Conservation (phyloP, 1,140 invertebrate genomes). For the Camponotus pennsylvanicus region DNA sequence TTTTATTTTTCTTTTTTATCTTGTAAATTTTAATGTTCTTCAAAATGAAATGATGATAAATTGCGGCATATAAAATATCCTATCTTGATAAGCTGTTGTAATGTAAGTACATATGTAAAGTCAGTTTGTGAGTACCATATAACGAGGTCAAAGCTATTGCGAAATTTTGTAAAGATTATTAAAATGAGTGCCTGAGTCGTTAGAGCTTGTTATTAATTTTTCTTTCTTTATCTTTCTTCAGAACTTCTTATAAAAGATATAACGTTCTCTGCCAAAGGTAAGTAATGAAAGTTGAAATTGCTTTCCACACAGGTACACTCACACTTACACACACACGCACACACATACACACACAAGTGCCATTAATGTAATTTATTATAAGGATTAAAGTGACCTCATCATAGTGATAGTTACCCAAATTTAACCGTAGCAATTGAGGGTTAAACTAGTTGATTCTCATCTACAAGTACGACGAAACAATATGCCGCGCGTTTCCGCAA, state of each 20-base stretch:
- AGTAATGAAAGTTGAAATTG: conserved; percentile 28
- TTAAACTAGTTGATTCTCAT: conserved; percentile 43
- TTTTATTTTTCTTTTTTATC: background rate
- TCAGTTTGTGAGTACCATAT: background rate
- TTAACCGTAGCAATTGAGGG: conserved; percentile 52
- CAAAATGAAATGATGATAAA: conserved; percentile 30
- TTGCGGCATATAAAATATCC: conserved; percentile 27
- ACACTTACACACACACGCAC: too few relatives aligned
- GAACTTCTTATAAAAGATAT: background rate
- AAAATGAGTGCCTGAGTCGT: background rate
- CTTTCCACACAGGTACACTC: background rate
- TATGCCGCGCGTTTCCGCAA: conserved; percentile 35
- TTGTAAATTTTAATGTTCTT: conserved; percentile 29
- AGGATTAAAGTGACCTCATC: conserved; percentile 41
- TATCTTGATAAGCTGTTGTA: conserved; percentile 9
- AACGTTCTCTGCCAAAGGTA: background rate
- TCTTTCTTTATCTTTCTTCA: background rate
- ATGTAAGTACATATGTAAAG: conserved; percentile 9
- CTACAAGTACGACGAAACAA: conserved; percentile 39
- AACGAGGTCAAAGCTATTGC: conserved; percentile 13
- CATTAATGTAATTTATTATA: conserved; percentile 35
- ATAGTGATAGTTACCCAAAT: conserved; percentile 12
- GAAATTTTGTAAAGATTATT: conserved; percentile 25
- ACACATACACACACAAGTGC: background rate
- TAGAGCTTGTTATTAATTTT: conserved; percentile 7